Base-by-base conservation (phyloP, 2,113 vertebrate species). In the Menidia beryllina region DNA sequence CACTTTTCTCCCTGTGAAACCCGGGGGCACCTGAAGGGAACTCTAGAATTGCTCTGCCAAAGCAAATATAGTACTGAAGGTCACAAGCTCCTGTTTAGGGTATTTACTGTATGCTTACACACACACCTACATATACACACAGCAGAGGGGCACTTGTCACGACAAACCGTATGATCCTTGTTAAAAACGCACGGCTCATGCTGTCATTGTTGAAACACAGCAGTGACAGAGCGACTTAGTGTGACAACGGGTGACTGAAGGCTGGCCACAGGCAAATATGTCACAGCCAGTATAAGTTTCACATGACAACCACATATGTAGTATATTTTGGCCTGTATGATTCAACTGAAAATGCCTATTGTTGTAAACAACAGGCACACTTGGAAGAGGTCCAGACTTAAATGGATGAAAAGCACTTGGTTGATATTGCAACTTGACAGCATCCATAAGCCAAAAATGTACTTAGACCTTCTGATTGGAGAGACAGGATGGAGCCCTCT, bases 11-110 rank as follows among this genome's bases (percentile, higher is more conserved):
- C 74, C 70, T 68, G 80, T 20, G 57, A 88, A 89, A 88, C 72
- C 72, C 69, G 53, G 39, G 51, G 76, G 79, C 81, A 90, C 88
- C 74, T 81, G 53, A 48, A 82, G 90, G 91, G 68, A 86, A 87
- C 89, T 88, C 73, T 79, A 89, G 83, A 86, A 83, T 75, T 45
- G 83, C 55, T 85, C 70, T 82, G 86, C 84, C 86, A 89, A 82
- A 86, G 78, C 83, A 91, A 93, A 90, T 85, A 79, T 82, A 88
- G 88, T 87, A 91, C 79, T 65, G 78, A 88, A 86, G 90, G 90
- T 87, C 87, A 87, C 76, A 68, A 75, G 69, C 86, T 69, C 79
- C 69, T 86, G 79, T 91, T 92, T 86, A 77, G 67, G 77, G 81
- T 81, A 91, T 91, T 90, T 89, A 92, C 85, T 82, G 82, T 86